Evolutionary conservation across 2,113 vertebrate genomes (phyloP).

Genomic region (Gobiocypris rarus): DNA sequence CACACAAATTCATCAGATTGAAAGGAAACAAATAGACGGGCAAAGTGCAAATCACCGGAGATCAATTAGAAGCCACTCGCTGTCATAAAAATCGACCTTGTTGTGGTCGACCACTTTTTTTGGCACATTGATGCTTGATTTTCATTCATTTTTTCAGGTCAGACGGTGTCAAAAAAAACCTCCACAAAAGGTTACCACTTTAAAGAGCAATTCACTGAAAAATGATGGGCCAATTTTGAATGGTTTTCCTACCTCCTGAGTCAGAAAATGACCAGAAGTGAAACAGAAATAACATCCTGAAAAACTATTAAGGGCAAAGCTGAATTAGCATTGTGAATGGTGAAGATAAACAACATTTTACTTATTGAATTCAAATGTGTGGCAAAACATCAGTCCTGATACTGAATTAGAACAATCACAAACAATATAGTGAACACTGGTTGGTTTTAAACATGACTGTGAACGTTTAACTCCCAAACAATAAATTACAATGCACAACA

Average conservation of each 20-base stretch:
- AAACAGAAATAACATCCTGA: constrained; percentile 29
- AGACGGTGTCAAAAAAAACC: background rate
- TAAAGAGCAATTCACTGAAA: constrained; percentile 26
- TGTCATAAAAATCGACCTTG: constrained; percentile 47
- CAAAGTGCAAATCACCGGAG: constrained; percentile 40
- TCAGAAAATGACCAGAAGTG: background rate
- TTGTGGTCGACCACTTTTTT: constrained; percentile 7
- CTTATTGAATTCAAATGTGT: background rate
- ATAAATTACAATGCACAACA: no score
- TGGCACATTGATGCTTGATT: constrained; percentile 21
- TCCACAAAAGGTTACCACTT: background rate
- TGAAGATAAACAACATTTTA: background rate
- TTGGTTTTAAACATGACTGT: background rate
- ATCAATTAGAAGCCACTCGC: constrained; percentile 32
- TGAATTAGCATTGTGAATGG: background rate
- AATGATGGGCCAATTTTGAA: constrained; percentile 18
- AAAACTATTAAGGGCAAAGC: constrained; percentile 6
- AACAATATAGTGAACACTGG: background rate
- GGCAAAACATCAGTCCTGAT: background rate
- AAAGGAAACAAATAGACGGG: constrained; percentile 27
- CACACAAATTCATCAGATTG: background rate
- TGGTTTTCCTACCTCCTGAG: background rate
- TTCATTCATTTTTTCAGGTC: constrained; percentile 29
- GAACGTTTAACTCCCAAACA: background rate
- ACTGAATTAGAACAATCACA: background rate